Evolutionary conservation across 2,797 vertebrate genomes (phyloP).

Genomic region (Danionella dracula): DNA sequence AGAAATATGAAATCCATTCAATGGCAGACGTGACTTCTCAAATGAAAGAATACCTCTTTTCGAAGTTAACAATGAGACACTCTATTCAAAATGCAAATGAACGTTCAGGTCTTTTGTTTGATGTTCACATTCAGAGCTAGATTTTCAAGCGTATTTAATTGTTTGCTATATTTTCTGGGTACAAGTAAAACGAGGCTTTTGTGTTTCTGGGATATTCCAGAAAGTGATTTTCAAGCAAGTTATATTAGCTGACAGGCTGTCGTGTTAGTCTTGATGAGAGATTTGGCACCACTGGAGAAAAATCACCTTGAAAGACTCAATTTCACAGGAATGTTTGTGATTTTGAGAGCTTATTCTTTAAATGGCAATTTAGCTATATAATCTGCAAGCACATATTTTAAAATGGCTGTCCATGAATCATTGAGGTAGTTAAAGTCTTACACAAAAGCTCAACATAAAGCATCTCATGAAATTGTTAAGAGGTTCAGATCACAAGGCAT

Average conservation of each 20-base stretch:
- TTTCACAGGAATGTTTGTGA: constrained; percentile 2
- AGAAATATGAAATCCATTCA: neutral
- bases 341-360: neutral
- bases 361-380: neutral
- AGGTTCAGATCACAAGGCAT: too few relatives aligned
- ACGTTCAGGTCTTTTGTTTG: constrained; percentile 2
- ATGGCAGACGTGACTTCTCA: neutral
- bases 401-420: constrained; percentile 10
- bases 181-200: neutral
- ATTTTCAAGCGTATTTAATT: constrained; percentile 8
- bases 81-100: constrained; percentile 18
- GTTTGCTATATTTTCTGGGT: constrained; percentile 5
- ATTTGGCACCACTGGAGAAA: constrained; percentile 2
- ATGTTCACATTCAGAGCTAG: neutral
- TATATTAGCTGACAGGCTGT: constrained; percentile 4
- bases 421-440: constrained; percentile 16
- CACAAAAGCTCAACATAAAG: neutral
- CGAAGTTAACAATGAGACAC: neutral
- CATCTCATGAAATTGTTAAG: too few relatives aligned
- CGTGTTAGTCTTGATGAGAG: neutral
- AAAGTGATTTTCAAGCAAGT: neutral
- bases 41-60: constrained; percentile 10
- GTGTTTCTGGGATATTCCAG: constrained; percentile 2
- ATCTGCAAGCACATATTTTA: neutral
- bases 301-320: constrained; percentile 16